Evolutionary conservation across 2,888 invertebrate species (phyloP), one percentile per base, ranked within the genome.

Genomic region (Monoplex corrugatus): DNA sequence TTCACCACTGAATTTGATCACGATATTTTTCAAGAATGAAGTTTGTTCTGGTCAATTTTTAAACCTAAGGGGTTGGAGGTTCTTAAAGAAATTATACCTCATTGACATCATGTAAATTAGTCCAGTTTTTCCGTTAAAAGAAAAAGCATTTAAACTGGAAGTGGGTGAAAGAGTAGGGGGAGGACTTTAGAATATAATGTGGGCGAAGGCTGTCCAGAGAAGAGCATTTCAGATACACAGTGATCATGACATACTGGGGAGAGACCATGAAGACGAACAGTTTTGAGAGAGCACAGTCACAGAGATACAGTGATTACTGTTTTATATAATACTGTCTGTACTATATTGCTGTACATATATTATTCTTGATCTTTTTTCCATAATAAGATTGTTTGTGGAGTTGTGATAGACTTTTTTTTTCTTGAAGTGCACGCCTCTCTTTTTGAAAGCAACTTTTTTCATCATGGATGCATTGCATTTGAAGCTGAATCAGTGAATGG

Each of bases 381-480:
- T 68, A 68, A 68, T 68, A 68, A 23, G 68, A n/a, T 68, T 68
- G n/a, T n/a, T n/a, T n/a, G n/a, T n/a, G n/a, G n/a, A 68, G 68
- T 68, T 68, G 68, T 68, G 68, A 68, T 68, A 68, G 68, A 68
- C 28, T 68, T 6, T 28, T 68, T 19, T 28, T 68, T 68, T n/a
- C n/a, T n/a, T 57, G 57, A 57, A 19, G 57, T 57, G 57, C 13
- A 57, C 0, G 57, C n/a, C n/a, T n/a, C n/a, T n/a, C n/a, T 57
- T 57, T 57, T 57, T 19, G 57, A 19, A 57, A 0, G 13, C 23
- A 19, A 13, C 23, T 13, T 23, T 57, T 2, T 57, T 57, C 23
- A 19, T n/a, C n/a, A n/a, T n/a, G n/a, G n/a, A n/a, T n/a, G n/a
- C 23, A 13, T 57, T 57, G 13, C 57, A 23, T 57, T 57, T 57